A percentile compares a stretch with the other conserved stretches of the same genome.
Evolutionary conservation across 2,113 vertebrate species (phyloP).

Genomic region (Clarias magur): DNA sequence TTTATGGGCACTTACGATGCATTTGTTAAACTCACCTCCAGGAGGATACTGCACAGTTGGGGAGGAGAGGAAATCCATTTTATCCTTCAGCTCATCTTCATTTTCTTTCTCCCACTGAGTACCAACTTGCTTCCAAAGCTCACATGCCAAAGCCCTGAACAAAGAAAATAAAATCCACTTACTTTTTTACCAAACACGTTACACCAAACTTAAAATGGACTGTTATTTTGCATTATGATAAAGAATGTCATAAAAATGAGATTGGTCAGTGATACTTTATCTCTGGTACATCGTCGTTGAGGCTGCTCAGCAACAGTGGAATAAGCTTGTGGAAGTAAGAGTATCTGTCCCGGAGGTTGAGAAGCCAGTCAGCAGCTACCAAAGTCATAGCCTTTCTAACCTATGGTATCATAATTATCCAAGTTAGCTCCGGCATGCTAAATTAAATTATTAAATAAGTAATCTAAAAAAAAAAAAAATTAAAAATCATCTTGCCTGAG

Average conservation of each 20-base stretch:
- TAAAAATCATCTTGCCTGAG: slow-evolving; percentile 75
- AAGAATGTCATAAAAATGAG: not conserved
- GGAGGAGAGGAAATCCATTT: slow-evolving; percentile 82
- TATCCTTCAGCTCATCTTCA: slow-evolving; percentile 92
- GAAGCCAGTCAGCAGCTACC: slow-evolving; percentile 86
- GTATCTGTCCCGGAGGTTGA: slow-evolving; percentile 86
- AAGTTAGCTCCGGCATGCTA: not conserved
- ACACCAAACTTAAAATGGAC: not conserved
- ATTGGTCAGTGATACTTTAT: slow-evolving; percentile 70
- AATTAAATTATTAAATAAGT: not conserved
- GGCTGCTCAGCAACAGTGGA: slow-evolving; percentile 85
- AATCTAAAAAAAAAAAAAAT: not conserved
- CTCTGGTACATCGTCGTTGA: slow-evolving; percentile 85
- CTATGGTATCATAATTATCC: slow-evolving; percentile 61
- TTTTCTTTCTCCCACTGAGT: slow-evolving; percentile 95
- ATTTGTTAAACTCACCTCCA: slow-evolving; percentile 75
- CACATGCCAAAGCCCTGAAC: slow-evolving; percentile 75
- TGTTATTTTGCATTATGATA: not conserved
- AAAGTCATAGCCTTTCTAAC: slow-evolving; percentile 83
- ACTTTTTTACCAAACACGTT: not conserved
- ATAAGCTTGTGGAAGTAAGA: slow-evolving; percentile 92
- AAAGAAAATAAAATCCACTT: not conserved
- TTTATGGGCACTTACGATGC: not conserved
- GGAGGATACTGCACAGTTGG: slow-evolving; percentile 78
- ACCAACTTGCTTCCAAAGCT: slow-evolving; percentile 85